Evolutionary conservation across 1,140 invertebrate genomes (phyloP).

Genomic region (Prorops nasuta): DNA sequence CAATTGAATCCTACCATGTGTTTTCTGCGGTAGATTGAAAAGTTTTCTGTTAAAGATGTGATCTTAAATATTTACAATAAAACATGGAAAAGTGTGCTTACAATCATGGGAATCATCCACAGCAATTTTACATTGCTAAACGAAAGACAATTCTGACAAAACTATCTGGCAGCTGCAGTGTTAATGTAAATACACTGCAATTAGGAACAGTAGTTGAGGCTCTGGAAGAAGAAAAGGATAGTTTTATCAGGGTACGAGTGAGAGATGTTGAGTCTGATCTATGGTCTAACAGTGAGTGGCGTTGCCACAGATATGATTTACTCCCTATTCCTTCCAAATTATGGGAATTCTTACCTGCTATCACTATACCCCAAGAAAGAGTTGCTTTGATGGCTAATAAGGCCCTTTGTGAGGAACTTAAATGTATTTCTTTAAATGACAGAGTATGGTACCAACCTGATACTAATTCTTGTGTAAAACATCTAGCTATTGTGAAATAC

Average conservation of each 20-base stretch:
- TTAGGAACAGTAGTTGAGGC: slow-evolving; percentile 40
- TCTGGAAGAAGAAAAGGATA: slow-evolving; percentile 26
- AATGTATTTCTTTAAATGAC: slow-evolving; percentile 39
- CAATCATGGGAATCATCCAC: too few relatives aligned
- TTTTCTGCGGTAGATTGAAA: too few relatives aligned
- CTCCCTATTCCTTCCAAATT: slow-evolving; percentile 43
- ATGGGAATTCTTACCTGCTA: slow-evolving; percentile 55
- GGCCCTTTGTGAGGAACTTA: slow-evolving; percentile 49
- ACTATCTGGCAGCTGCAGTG: slow-evolving; percentile 29
- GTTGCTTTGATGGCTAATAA: slow-evolving; percentile 53
- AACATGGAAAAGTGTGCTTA: slow-evolving; percentile 25
- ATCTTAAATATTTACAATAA: slow-evolving; percentile 6
- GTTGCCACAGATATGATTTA: slow-evolving; percentile 38
- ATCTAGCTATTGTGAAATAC: slow-evolving; percentile 53
- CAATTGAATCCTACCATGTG: too few relatives aligned
- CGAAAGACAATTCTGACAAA: slow-evolving; percentile 32
- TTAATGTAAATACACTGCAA: slow-evolving; percentile 29
- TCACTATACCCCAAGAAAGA: slow-evolving; percentile 53
- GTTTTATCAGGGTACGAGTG: slow-evolving; percentile 28
- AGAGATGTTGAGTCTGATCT: slow-evolving; percentile 24
- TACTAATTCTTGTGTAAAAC: slow-evolving; percentile 15
- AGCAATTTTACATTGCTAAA: slow-evolving; percentile 33
- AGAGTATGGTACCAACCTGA: slow-evolving; percentile 33
- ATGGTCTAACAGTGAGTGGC: slow-evolving; percentile 46
- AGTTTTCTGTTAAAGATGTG: too few relatives aligned